phyloP scores from a whole-genome alignment of 2,888 invertebrate species.

The Antheraea yamamai region DNA sequence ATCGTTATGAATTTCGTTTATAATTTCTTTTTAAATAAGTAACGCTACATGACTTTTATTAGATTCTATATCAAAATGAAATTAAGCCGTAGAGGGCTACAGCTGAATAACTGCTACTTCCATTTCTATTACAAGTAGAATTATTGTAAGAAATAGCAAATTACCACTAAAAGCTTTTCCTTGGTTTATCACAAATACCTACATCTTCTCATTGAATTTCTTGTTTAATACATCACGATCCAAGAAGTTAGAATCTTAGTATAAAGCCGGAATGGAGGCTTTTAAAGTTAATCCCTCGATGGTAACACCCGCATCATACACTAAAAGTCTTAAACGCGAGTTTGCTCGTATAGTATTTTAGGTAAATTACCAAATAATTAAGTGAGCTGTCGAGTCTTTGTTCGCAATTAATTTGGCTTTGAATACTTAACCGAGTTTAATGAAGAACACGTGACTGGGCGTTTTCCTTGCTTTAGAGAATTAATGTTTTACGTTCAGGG shows the following conservation, averaged over 20 bases:
- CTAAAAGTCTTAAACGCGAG: constrained; percentile 15
- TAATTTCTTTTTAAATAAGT: not conserved
- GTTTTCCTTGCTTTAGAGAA: constrained; percentile 12
- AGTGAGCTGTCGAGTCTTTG: constrained; percentile 13
- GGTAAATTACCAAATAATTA: constrained; percentile 16
- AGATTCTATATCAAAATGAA: not conserved
- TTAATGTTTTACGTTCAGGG: constrained; percentile 12
- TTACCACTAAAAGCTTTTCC: not conserved
- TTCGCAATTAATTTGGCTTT: constrained; percentile 15
- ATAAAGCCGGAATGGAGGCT: constrained; percentile 13
- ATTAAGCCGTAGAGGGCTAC: not conserved
- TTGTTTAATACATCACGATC: not conserved
- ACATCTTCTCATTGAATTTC: not conserved
- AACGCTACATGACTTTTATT: not conserved
- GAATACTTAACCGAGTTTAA: constrained; percentile 15
- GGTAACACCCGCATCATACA: constrained; percentile 5
- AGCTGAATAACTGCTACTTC: not conserved
- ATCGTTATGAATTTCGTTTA: not conserved
- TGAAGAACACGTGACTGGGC: constrained; percentile 15
- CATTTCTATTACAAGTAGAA: not conserved
- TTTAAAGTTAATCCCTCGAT: constrained; percentile 6
- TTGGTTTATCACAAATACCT: not conserved
- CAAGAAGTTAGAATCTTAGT: constrained; percentile 15
- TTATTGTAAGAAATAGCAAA: not conserved
- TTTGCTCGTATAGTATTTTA: constrained; percentile 11